Conservation (phyloP, 2,888 invertebrate genomes). For the Shargacucullia verbasci region DNA sequence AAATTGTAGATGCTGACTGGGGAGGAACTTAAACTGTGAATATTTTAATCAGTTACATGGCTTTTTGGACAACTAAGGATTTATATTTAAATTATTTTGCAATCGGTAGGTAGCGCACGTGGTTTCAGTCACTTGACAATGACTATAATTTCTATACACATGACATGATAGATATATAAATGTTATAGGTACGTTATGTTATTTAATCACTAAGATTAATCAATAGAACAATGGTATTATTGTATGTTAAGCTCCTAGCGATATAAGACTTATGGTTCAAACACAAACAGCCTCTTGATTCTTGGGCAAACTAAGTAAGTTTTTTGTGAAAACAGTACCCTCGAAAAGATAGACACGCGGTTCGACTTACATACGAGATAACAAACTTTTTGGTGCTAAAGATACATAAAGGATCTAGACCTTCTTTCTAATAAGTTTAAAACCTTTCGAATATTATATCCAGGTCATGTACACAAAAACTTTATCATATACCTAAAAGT, state of each 20-base stretch:
- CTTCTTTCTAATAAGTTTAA: constrained; percentile 9
- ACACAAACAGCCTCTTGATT: constrained; percentile 8
- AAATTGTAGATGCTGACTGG: constrained; percentile 29
- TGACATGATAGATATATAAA: no score
- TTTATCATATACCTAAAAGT: no score
- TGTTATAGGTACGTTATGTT: no score
- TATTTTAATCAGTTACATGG: constrained; percentile 18
- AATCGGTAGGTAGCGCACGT: no score
- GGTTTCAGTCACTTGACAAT: no score
- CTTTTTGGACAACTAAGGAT: no score
- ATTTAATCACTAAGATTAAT: no score
- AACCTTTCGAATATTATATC: neutral
- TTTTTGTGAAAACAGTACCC: constrained; percentile 36
- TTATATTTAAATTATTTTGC: no score
- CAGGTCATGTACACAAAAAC: constrained; percentile 29
- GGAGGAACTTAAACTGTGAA: constrained; percentile 24
- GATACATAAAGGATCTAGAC: constrained; percentile 21
- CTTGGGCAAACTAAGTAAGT: constrained; percentile 4
- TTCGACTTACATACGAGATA: constrained; percentile 13
- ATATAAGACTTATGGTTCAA: neutral
- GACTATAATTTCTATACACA: no score
- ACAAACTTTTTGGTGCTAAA: constrained; percentile 12
- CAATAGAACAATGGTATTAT: no score
- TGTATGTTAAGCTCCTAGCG: no score
- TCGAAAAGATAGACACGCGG: constrained; percentile 7